phyloP scores from a whole-genome alignment of 2,888 invertebrate species.

The Charanyca ferruginea region DNA sequence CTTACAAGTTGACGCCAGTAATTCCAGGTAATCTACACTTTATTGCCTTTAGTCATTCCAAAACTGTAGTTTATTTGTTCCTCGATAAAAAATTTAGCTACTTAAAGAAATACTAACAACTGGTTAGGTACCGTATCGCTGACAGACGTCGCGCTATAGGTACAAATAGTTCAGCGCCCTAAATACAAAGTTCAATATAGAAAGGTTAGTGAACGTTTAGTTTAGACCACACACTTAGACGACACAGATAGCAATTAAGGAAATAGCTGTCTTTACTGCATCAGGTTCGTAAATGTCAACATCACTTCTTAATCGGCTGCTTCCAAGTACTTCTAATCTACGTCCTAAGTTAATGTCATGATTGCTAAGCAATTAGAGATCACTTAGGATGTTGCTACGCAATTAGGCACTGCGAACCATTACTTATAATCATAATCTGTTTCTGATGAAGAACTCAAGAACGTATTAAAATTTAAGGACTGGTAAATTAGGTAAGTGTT shows the following conservation, averaged over 20 bases:
- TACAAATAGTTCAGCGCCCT: slow-evolving; percentile 42
- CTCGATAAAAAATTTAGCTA: slow-evolving; percentile 7
- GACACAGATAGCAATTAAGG: slow-evolving; percentile 31
- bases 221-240: slow-evolving; percentile 24
- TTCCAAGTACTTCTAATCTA: slow-evolving; percentile 3
- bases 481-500: background rate
- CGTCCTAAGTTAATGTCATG: slow-evolving; percentile 19
- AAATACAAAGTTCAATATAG: slow-evolving; percentile 58
- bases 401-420: slow-evolving; percentile 20
- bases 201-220: slow-evolving; percentile 47
- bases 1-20: background rate
- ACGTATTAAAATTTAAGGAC: slow-evolving; percentile 6
- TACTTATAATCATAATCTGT: slow-evolving; percentile 20
- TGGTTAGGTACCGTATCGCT: slow-evolving; percentile 17
- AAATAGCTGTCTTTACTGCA: slow-evolving; percentile 44
- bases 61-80: background rate
- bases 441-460: slow-evolving; percentile 20
- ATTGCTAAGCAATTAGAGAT: slow-evolving; percentile 44
- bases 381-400: slow-evolving; percentile 34
- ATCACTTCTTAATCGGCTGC: slow-evolving; percentile 30
- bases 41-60: background rate
- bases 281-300: slow-evolving; percentile 37
- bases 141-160: slow-evolving; percentile 20
- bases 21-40: background rate
- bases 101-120: slow-evolving; percentile 15